A percentile compares a stretch with the other conserved stretches of the same genome.
phyloP scores from a whole-genome alignment of 2,113 vertebrate genomes.

The Plestiodon gilberti region DNA sequence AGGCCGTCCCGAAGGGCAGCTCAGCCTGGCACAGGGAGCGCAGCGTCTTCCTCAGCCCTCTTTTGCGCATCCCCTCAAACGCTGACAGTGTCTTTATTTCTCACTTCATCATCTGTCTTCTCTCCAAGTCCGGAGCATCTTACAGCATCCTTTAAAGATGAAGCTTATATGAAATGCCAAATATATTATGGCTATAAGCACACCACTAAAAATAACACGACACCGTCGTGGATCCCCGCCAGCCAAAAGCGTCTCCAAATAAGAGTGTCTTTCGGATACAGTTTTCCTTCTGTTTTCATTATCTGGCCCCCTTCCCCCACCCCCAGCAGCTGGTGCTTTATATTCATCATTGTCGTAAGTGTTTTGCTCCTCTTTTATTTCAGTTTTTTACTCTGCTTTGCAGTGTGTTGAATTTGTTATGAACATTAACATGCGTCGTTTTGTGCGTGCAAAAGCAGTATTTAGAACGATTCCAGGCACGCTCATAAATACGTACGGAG shows the following conservation, averaged over 20 bases:
- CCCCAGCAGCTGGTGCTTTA: not conserved
- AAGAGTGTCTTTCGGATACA: not conserved
- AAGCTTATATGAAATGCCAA: not conserved
- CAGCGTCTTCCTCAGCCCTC: not conserved
- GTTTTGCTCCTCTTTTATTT: not conserved
- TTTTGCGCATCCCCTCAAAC: not conserved
- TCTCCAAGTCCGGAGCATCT: not conserved
- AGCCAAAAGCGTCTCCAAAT: not conserved
- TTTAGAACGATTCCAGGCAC: no score
- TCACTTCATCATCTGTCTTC: not conserved
- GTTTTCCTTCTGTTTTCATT: conserved; percentile 4
- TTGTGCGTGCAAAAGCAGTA: not conserved
- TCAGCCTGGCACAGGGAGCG: not conserved
- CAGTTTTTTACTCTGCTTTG: not conserved
- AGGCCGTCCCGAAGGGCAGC: no score
- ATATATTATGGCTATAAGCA: not conserved
- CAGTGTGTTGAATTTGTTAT: not conserved
- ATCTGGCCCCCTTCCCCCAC: not conserved
- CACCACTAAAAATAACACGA: not conserved
- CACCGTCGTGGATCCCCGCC: not conserved
- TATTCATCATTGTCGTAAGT: not conserved
- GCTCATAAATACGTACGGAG: no score
- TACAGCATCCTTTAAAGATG: not conserved
- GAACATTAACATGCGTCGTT: not conserved
- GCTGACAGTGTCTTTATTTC: not conserved